phyloP scores from a whole-genome alignment of 2,113 vertebrate genomes.

The Rhizomys pruinosus region DNA sequence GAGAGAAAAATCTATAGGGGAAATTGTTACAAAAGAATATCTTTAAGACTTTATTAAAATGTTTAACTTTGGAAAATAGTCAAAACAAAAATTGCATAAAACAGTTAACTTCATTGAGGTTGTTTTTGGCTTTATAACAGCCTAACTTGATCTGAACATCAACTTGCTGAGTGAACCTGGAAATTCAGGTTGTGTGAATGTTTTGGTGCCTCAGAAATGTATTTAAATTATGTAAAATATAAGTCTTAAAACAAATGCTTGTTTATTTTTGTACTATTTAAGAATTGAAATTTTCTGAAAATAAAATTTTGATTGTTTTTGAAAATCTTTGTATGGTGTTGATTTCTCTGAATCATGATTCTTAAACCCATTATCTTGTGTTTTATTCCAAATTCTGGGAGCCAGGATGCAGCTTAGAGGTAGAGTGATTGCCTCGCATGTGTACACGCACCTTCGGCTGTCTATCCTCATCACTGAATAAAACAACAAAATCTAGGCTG shows the following conservation, averaged over 20 bases:
- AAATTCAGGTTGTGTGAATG: conserved; percentile 50
- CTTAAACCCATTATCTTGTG: background rate
- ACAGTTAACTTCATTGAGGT: conserved; percentile 7
- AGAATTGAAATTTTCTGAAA: conserved; percentile 7
- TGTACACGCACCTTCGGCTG: no score
- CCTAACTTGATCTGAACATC: conserved; percentile 4
- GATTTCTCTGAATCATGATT: background rate
- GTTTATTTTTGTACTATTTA: conserved; percentile 48
- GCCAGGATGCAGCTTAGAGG: background rate
- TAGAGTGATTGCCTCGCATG: background rate
- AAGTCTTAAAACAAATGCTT: conserved; percentile 57
- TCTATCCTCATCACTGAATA: background rate
- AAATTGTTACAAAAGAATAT: conserved; percentile 67
- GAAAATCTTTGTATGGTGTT: conserved; percentile 26
- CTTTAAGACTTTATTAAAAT: conserved; percentile 53
- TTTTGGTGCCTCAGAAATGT: conserved; percentile 57
- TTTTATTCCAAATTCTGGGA: background rate
- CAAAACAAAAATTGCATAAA: background rate
- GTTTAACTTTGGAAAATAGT: conserved; percentile 49
- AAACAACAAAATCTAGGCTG: background rate
- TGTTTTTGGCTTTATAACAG: background rate
- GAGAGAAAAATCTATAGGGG: conserved; percentile 29
- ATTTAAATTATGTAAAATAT: conserved; percentile 74
- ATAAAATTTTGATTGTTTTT: conserved; percentile 2
- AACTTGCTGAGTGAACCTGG: conserved; percentile 31